Conservation (phyloP, 2,888 invertebrate genomes). For the Clitarchus hookeri region DNA sequence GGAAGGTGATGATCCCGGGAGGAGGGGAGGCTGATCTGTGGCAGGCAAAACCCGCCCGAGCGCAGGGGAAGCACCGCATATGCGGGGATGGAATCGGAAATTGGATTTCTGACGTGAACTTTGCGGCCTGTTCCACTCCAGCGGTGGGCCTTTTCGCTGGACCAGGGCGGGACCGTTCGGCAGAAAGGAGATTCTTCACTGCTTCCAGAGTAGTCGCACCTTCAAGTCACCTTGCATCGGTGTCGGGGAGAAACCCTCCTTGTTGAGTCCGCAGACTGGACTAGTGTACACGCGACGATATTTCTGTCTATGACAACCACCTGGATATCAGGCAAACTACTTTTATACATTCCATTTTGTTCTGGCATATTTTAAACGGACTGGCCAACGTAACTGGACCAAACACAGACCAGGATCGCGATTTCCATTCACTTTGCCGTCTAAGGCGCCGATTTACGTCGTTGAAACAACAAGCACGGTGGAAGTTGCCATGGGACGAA, state of each 20-base stretch:
- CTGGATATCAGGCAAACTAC: no score
- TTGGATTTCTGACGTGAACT: conserved; percentile 14
- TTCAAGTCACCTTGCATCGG: neutral
- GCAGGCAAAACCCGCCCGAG: neutral
- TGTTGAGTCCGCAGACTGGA: no score
- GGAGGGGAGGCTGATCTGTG: neutral
- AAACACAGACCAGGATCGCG: no score
- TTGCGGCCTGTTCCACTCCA: neutral
- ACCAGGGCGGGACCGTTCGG: neutral
- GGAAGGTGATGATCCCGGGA: neutral
- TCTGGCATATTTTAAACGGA: no score
- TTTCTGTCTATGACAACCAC: no score
- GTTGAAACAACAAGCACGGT: no score
- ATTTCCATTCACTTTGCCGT: no score
- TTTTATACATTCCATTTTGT: no score
- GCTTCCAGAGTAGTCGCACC: neutral
- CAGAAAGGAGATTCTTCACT: neutral
- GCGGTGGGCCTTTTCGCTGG: neutral
- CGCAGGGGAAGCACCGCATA: neutral
- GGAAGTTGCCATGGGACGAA: no score
- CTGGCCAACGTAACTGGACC: no score
- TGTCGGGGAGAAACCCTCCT: neutral
- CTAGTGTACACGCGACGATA: no score
- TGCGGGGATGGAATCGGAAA: conserved; percentile 14
- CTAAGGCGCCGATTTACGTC: no score